These are phyloP conservation scores for Atta texana DNA, from an alignment of 1,140 invertebrate genomes.

Conservation along the genomic window DNA sequence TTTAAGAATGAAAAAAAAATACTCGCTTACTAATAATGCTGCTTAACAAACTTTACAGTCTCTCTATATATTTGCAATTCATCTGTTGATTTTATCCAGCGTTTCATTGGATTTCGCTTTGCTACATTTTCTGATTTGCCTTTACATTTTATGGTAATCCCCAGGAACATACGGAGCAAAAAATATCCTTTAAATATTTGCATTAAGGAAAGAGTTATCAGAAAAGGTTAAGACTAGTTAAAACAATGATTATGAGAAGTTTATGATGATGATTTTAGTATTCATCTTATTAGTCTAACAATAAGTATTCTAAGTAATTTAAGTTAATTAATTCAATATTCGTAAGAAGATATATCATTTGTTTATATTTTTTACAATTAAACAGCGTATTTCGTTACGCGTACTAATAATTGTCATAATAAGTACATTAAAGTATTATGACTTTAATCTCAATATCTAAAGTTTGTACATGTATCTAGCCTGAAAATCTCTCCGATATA, in stretches of 20 bases:
- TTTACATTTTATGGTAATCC: conserved; percentile 55
- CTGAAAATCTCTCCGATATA: background rate
- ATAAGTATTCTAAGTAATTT: background rate
- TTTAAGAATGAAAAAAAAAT: conserved; percentile 23
- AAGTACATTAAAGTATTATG: background rate
- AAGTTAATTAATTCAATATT: background rate
- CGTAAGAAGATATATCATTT: background rate
- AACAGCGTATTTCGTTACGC: background rate
- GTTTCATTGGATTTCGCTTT: conserved; percentile 53
- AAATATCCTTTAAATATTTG: conserved; percentile 50
- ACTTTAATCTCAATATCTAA: background rate
- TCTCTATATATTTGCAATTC: conserved; percentile 59
- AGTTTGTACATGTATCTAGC: background rate
- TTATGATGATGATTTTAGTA: background rate
- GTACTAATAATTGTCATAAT: background rate
- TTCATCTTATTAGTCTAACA: background rate
- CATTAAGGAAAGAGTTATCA: conserved; percentile 25
- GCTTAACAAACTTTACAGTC: conserved; percentile 45
- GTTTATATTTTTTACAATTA: background rate
- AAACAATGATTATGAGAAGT: background rate
- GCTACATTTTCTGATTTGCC: conserved; percentile 40
- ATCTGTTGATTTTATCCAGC: conserved; percentile 59
- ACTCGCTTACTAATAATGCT: conserved; percentile 40
- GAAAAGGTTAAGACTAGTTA: background rate
- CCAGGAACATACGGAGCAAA: background rate